Conservation (phyloP, 1,140 invertebrate species). For the Eubasilissa regina region DNA sequence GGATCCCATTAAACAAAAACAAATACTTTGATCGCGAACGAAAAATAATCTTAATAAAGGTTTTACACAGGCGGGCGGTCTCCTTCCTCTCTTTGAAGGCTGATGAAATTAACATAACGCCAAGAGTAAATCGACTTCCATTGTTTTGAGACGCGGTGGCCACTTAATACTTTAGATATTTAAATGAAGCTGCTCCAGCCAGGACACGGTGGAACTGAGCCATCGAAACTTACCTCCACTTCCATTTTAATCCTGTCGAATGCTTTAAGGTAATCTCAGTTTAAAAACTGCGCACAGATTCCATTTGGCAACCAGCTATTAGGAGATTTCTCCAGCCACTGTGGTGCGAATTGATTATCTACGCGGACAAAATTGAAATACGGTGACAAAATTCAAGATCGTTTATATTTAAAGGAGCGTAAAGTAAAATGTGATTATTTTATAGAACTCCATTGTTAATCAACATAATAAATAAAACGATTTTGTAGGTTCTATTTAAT, state of each 20-base stretch:
- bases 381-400: too few relatives aligned
- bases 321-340: neutral
- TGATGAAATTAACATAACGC: conserved; percentile 24
- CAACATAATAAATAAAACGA: too few relatives aligned
- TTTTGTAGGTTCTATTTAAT: too few relatives aligned
- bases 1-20: neutral
- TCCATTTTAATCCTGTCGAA: conserved; percentile 10
- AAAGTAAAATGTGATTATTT: too few relatives aligned
- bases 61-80: neutral
- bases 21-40: conserved; percentile 6
- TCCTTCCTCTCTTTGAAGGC: neutral
- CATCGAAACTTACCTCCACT: conserved; percentile 20
- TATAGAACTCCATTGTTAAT: too few relatives aligned
- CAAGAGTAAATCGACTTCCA: conserved; percentile 19
- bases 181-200: neutral
- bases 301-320: conserved; percentile 21
- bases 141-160: conserved; percentile 15
- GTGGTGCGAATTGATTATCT: too few relatives aligned
- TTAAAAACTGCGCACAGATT: conserved; percentile 37
- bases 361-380: too few relatives aligned
- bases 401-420: too few relatives aligned
- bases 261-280: conserved; percentile 13
- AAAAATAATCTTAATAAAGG: neutral
- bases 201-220: neutral
- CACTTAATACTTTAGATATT: conserved; percentile 13